Conservation (phyloP, 2,113 vertebrate genomes). For the Strix uralensis region DNA sequence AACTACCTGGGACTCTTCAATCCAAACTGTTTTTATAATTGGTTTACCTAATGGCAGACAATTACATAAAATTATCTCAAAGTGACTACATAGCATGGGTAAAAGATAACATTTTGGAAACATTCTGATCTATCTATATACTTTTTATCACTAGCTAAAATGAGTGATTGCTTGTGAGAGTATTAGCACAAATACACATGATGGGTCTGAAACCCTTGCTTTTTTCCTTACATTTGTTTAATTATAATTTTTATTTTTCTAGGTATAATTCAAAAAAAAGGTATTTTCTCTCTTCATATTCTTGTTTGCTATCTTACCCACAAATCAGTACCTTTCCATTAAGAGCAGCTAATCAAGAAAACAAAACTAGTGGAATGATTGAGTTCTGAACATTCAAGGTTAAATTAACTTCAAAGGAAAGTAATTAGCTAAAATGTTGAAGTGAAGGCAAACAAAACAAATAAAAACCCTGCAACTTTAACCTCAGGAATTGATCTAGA, state of each 20-base stretch:
- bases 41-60: not conserved
- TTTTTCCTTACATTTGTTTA: not conserved
- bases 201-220: not conserved
- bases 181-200: not conserved
- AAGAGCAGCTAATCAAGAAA: not conserved
- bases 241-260: not conserved
- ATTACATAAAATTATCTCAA: not conserved
- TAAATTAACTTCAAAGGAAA: slow-evolving; percentile 8
- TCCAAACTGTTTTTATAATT: not conserved
- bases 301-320: not conserved
- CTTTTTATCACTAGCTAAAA: not conserved
- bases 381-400: not conserved
- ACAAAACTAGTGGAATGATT: not conserved
- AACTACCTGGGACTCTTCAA: not conserved
- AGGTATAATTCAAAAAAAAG: not conserved
- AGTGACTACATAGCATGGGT: not conserved
- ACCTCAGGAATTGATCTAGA: not conserved
- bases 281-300: not conserved
- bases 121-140: not conserved
- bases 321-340: not conserved
- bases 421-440: not conserved
- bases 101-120: not conserved
- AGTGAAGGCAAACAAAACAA: not conserved
- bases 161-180: not conserved
- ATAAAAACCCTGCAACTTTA: not conserved